These are phyloP conservation scores for Sturmia bella DNA, from an alignment of 2,888 invertebrate genomes.

Conservation along the genomic window DNA sequence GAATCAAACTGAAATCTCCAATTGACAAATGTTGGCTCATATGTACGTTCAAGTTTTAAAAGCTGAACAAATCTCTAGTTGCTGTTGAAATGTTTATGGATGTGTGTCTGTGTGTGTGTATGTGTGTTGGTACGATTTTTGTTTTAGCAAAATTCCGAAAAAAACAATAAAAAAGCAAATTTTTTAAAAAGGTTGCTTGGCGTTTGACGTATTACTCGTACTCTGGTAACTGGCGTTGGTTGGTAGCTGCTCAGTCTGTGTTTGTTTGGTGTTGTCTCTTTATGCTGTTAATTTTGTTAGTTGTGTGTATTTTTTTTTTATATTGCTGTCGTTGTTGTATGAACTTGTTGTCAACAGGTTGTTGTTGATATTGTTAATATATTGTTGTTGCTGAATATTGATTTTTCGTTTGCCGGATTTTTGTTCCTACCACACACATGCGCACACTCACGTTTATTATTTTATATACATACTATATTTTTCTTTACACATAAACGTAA, in stretches of 20 bases:
- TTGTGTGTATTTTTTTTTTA: not conserved
- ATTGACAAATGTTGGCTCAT: constrained; percentile 63
- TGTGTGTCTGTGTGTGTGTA: not conserved
- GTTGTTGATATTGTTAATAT: constrained; percentile 62
- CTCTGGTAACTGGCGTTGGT: constrained; percentile 58
- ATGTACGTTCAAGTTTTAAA: constrained; percentile 47
- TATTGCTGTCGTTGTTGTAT: constrained; percentile 59
- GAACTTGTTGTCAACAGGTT: constrained; percentile 72
- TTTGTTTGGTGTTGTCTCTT: constrained; percentile 46
- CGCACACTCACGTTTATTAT: constrained; percentile 11
- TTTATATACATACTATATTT: not conserved
- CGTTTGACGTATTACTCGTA: constrained; percentile 69
- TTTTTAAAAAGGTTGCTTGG: constrained; percentile 26
- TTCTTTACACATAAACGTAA: not conserved
- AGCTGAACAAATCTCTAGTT: constrained; percentile 24
- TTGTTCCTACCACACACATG: constrained; percentile 46
- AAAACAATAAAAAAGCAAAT: constrained; percentile 5
- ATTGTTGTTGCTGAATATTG: constrained; percentile 75
- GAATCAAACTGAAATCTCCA: constrained; percentile 80
- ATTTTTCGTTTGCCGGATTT: constrained; percentile 65
- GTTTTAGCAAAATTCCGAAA: constrained; percentile 35
- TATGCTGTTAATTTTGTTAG: constrained; percentile 60
- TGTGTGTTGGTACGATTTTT: not conserved
- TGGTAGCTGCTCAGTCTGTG: constrained; percentile 51
- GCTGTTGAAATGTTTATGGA: constrained; percentile 4